phyloP scores from a whole-genome alignment of 2,113 vertebrate species.

The Cariama cristata region DNA sequence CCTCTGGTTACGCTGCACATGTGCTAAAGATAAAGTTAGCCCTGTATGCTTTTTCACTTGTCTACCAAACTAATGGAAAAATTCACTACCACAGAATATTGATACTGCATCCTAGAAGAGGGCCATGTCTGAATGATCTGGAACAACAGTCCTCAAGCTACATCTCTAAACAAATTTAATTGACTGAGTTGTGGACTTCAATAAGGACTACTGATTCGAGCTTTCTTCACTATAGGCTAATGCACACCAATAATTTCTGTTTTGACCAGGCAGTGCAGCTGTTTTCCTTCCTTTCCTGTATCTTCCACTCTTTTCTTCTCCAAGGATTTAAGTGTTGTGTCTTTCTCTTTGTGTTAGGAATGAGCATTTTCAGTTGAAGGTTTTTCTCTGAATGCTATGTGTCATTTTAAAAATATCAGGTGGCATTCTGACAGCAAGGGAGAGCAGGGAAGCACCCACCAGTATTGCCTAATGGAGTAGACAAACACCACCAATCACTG shows the following conservation, averaged over 20 bases:
- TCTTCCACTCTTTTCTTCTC: neutral
- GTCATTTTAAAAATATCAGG: neutral
- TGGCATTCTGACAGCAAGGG: neutral
- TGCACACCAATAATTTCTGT: neutral
- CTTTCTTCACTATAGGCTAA: slow-evolving; percentile 8
- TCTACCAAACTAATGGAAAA: neutral
- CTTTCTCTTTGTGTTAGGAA: neutral
- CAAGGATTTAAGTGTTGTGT: neutral
- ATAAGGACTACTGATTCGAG: neutral
- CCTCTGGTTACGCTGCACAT: fast-evolving
- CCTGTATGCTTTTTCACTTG: neutral
- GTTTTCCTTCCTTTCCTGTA: neutral
- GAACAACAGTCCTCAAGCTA: neutral
- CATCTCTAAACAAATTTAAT: slow-evolving; percentile 4
- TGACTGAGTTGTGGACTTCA: neutral
- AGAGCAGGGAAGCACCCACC: neutral
- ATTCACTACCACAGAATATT: neutral
- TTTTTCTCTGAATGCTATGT: neutral
- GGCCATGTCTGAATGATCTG: neutral
- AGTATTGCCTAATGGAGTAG: neutral
- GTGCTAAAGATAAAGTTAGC: neutral
- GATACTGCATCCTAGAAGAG: neutral
- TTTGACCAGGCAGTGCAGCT: neutral
- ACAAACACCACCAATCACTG: neutral
- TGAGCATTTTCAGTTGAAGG: neutral